Evolutionary conservation across 2,113 vertebrate genomes (phyloP).

Genomic region (Xenopus laevis): DNA sequence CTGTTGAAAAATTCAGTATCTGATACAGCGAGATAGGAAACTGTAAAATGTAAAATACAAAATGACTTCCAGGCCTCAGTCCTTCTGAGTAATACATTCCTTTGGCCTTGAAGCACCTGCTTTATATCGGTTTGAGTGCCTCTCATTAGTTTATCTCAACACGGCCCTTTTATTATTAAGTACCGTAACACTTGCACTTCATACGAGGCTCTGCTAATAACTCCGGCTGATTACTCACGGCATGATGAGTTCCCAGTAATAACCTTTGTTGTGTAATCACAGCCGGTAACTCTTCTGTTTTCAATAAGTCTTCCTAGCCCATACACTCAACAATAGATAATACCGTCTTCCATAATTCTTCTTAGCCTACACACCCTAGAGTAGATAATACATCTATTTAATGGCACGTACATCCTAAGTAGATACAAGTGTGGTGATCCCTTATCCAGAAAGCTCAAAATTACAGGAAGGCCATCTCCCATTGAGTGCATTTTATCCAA

Average conservation of each 20-base stretch:
- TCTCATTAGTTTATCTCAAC: constrained; percentile 9
- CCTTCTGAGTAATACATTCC: background rate
- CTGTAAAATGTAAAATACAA: background rate
- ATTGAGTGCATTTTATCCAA: too few species aligned
- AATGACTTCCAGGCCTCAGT: background rate
- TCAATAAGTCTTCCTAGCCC: background rate
- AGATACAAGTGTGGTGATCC: too few species aligned
- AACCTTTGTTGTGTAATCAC: background rate
- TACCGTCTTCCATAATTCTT: too few species aligned
- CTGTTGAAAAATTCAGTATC: background rate
- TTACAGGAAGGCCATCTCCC: too few species aligned
- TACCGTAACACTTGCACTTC: constrained; percentile 6
- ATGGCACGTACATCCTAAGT: too few species aligned
- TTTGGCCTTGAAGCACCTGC: background rate
- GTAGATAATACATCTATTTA: too few species aligned
- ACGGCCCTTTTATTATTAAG: constrained; percentile 6
- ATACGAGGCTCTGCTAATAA: background rate
- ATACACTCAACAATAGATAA: too few species aligned
- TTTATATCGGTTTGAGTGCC: background rate
- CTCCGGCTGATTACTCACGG: constrained; percentile 1
- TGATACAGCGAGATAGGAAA: background rate
- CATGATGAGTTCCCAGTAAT: constrained; percentile 2
- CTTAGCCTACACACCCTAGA: too few species aligned
- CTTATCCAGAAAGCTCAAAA: too few species aligned
- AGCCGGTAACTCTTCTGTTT: background rate